Evolutionary conservation across 2,797 vertebrate species (phyloP), one percentile per base, ranked within the genome.

Genomic region (Schizothorax lantsangensis): DNA sequence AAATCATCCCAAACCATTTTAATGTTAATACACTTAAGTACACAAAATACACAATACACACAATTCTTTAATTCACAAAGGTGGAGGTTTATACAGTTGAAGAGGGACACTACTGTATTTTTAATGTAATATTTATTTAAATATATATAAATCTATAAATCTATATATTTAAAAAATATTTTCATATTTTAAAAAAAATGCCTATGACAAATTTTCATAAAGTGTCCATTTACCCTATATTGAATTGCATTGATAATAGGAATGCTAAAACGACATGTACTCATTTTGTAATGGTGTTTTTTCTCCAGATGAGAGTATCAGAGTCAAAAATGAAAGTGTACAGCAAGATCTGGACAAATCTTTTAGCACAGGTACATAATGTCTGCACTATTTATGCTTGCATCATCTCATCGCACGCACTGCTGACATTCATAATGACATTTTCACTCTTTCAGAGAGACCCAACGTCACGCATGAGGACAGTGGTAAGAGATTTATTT

Each of bases 401-500:
- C 23, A 26, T 81, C 2, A 40, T 45, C 33, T 71, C 66, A 40
- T 43, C 1, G 1, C 19, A 1, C 1, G 4, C 26, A 43, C 30
- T 36, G 64, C 15, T 68, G 15, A 68, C 38, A 54, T 54, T 73
- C 23, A 30, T 43, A 81, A 74, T 12, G 8, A 7, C 15, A 15
- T 19, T 77, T n/a, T 74, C 23, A 5, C 72, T 73, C 84, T 88
- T 74, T 86, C 83, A 86, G 66, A 19, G 19, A 23, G 3, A 11
- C 15, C 5, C 45, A 79, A 74, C 38, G 23, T 2, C 2, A 79
- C 30, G 9, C 17, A n/a, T 15, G 72, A 73, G 33, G 45, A 82
- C 23, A 15, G 62, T 43, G 89, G 87, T 89, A 83, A 64, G 84
- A 83, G 9, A 33, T 38, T n/a, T 36, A 12, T 49, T 11, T 30